Conservation (phyloP, 64 coral and sea anemone species). For the Dendronephthya gigantea region DNA sequence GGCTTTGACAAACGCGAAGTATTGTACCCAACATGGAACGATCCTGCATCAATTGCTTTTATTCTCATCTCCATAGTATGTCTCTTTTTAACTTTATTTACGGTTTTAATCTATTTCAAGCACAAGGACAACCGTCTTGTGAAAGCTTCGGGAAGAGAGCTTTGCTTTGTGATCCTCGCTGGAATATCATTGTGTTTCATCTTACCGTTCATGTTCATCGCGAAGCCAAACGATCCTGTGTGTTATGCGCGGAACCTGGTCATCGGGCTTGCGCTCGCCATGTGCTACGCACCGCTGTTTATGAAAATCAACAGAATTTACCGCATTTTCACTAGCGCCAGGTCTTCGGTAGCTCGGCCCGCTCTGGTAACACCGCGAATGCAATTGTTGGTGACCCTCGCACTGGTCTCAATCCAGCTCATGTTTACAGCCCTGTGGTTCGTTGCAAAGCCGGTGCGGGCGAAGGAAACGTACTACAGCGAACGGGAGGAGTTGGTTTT, state of each 20-base stretch:
- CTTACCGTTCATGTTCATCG: conserved; percentile 41
- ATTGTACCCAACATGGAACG: conserved; percentile 29
- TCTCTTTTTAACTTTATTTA: conserved; percentile 39
- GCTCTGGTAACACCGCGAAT: conserved; percentile 34
- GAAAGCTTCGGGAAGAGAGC: conserved; percentile 91
- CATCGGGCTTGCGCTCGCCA: conserved; percentile 14
- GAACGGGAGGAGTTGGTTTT: background rate
- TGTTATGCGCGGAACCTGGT: conserved; percentile 24
- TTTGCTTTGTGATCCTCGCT: conserved; percentile 47
- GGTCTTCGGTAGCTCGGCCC: conserved; percentile 5
- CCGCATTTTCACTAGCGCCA: conserved; percentile 37
- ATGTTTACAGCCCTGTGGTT: conserved; percentile 27
- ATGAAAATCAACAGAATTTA: conserved; percentile 38
- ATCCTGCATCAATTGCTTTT: conserved; percentile 38
- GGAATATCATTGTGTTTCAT: conserved; percentile 64
- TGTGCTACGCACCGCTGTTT: conserved; percentile 36
- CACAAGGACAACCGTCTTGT: conserved; percentile 61
- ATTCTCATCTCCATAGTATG: conserved; percentile 45
- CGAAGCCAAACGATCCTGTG: background rate
- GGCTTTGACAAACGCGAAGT: background rate
- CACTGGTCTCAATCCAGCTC: conserved; percentile 30
- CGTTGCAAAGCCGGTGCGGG: conserved; percentile 20
- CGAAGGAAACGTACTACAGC: background rate
- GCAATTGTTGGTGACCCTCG: conserved; percentile 25
- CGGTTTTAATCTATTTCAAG: conserved; percentile 36